Evolutionary conservation across 2,113 vertebrate genomes (phyloP).

Genomic region (Ammodramus savannarum): DNA sequence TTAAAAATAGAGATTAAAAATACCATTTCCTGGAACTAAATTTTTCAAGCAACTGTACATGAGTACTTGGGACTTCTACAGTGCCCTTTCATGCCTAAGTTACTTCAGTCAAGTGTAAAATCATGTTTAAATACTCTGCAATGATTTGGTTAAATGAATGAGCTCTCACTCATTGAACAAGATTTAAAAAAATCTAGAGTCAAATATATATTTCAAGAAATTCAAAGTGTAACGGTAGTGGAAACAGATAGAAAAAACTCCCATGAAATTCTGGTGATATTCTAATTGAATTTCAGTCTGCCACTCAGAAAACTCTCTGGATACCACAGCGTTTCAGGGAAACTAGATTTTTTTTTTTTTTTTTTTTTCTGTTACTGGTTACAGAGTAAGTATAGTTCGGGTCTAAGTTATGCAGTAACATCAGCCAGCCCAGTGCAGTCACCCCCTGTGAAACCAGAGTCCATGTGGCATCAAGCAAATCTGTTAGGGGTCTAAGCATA

Average conservation of each 20-base stretch:
- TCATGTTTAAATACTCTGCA: background rate
- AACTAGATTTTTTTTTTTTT: background rate
- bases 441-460: background rate
- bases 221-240: fast-evolving
- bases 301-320: background rate
- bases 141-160: background rate
- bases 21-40: background rate
- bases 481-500: background rate
- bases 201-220: background rate
- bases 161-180: background rate
- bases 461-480: fast-evolving
- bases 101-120: background rate
- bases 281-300: background rate
- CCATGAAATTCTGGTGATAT: background rate
- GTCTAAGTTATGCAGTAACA: background rate
- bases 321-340: background rate
- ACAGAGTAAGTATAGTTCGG: background rate
- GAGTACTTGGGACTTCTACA: background rate
- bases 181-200: background rate
- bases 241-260: fast-evolving
- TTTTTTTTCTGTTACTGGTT: background rate
- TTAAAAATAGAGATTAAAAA: background rate
- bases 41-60: background rate
- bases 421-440: fast-evolving
- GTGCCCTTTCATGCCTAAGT: background rate